A percentile compares a stretch with the other conserved stretches of the same genome.
These are phyloP conservation scores for Cephus spinipes DNA, from an alignment of 2,888 invertebrate species.

Conservation along the genomic window DNA sequence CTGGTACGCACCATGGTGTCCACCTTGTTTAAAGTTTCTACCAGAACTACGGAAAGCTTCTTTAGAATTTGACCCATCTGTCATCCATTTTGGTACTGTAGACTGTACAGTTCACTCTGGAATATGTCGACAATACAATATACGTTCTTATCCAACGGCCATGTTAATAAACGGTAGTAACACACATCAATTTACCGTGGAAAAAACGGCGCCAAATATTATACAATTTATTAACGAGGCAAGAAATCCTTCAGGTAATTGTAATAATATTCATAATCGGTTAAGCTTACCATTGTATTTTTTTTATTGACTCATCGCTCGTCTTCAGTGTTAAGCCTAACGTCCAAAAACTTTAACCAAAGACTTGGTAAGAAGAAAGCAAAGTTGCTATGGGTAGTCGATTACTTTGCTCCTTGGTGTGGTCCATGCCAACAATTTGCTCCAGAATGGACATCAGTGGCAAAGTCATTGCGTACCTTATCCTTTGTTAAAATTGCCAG, in stretches of 20 bases:
- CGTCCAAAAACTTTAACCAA: conserved; percentile 69
- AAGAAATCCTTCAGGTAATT: conserved; percentile 68
- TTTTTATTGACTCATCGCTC: conserved; percentile 12
- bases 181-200: conserved; percentile 71
- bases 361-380: conserved; percentile 69
- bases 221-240: conserved; percentile 75
- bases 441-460: conserved; percentile 76
- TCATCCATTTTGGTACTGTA: conserved; percentile 74
- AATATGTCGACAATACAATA: conserved; percentile 72
- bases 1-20: conserved; percentile 85
- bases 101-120: conserved; percentile 75
- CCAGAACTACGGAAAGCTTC: conserved; percentile 78
- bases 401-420: conserved; percentile 83
- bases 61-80: conserved; percentile 66
- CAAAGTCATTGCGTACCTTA: conserved; percentile 68
- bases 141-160: conserved; percentile 78
- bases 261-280: conserved; percentile 14
- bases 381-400: conserved; percentile 75
- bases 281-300: neutral
- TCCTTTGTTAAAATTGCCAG: conserved; percentile 72
- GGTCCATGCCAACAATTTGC: conserved; percentile 78
- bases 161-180: conserved; percentile 74
- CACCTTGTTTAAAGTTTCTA: conserved; percentile 78
- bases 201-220: conserved; percentile 72
- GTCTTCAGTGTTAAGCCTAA: conserved; percentile 70